phyloP scores from a whole-genome alignment of 2,113 vertebrate species.

The Paradoxurus hermaphroditus region DNA sequence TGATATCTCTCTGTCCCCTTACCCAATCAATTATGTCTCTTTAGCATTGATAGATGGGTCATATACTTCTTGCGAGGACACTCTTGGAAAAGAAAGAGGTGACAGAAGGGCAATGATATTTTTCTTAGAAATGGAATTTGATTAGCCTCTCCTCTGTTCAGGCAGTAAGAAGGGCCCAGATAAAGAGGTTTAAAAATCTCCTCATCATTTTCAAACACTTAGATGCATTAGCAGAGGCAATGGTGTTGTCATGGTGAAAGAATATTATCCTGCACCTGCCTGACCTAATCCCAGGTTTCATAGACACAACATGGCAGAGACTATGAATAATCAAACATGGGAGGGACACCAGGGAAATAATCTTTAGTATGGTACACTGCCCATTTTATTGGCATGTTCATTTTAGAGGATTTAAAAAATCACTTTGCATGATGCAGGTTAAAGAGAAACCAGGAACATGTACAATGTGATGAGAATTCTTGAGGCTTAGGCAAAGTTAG shows the following conservation, averaged over 20 bases:
- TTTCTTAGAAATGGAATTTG: slow-evolving; percentile 54
- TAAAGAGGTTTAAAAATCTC: slow-evolving; percentile 25
- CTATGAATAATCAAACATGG: slow-evolving; percentile 42
- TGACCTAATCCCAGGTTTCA: slow-evolving; percentile 43
- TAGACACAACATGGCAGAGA: neutral
- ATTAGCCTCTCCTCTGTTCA: slow-evolving; percentile 23
- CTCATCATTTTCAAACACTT: neutral
- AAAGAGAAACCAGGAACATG: neutral
- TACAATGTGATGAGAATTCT: neutral
- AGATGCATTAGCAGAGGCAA: neutral
- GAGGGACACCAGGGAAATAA: neutral
- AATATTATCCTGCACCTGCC: slow-evolving; percentile 17
- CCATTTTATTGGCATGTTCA: neutral
- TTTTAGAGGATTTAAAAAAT: slow-evolving; percentile 48
- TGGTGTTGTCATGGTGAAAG: slow-evolving; percentile 53
- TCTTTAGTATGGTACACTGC: neutral
- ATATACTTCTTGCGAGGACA: neutral
- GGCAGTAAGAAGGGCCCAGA: neutral
- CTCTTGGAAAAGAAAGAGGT: slow-evolving; percentile 44
- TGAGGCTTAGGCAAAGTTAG: neutral
- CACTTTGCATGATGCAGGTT: neutral
- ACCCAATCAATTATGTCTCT: neutral
- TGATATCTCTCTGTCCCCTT: neutral
- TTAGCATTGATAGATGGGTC: slow-evolving; percentile 13
- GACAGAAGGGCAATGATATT: neutral